A percentile compares a stretch with the other conserved stretches of the same genome.
Evolutionary conservation across 2,113 vertebrate genomes (phyloP).

Genomic region (Urocolius indicus): DNA sequence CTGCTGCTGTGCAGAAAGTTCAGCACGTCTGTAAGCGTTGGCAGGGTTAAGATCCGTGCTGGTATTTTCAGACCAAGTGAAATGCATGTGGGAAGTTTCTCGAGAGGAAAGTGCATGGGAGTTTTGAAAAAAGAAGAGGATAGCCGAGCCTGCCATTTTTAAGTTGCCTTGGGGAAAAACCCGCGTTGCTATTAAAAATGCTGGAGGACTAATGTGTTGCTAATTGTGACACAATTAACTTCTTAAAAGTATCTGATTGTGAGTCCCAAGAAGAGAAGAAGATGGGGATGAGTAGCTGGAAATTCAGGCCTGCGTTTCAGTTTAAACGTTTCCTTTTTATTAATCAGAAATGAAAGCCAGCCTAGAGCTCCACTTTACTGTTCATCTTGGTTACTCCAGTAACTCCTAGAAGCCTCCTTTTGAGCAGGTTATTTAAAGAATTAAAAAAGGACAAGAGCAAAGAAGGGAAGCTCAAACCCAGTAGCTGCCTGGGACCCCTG

Average conservation of each 20-base stretch:
- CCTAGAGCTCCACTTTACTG: slow-evolving; percentile 44
- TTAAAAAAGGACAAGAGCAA: slow-evolving; percentile 45
- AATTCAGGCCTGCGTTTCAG: slow-evolving; percentile 28
- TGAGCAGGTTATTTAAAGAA: slow-evolving; percentile 54
- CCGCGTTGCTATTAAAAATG: slow-evolving; percentile 67
- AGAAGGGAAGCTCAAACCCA: slow-evolving; percentile 22
- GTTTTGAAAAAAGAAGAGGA: slow-evolving; percentile 42
- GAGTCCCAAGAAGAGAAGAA: slow-evolving; percentile 51
- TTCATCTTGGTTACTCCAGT: slow-evolving; percentile 10
- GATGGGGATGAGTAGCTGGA: slow-evolving; percentile 24
- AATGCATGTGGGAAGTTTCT: slow-evolving; percentile 69
- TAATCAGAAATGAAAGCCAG: slow-evolving; percentile 56
- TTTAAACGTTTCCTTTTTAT: slow-evolving; percentile 27
- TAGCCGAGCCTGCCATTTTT: slow-evolving; percentile 38
- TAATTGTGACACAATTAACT: slow-evolving; percentile 72
- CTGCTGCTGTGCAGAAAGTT: slow-evolving; percentile 59
- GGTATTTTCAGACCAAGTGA: slow-evolving; percentile 69
- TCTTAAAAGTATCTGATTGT: slow-evolving; percentile 25
- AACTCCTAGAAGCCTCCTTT: slow-evolving; percentile 54
- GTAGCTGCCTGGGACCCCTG: slow-evolving; percentile 32
- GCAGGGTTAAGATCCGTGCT: slow-evolving; percentile 61
- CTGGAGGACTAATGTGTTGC: slow-evolving; percentile 66
- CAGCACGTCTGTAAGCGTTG: slow-evolving; percentile 54
- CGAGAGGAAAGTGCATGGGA: slow-evolving; percentile 57
- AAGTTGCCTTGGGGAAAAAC: slow-evolving; percentile 62